Evolutionary conservation across 2,797 vertebrate species (phyloP).

Genomic region (Cirrhinus mrigala): DNA sequence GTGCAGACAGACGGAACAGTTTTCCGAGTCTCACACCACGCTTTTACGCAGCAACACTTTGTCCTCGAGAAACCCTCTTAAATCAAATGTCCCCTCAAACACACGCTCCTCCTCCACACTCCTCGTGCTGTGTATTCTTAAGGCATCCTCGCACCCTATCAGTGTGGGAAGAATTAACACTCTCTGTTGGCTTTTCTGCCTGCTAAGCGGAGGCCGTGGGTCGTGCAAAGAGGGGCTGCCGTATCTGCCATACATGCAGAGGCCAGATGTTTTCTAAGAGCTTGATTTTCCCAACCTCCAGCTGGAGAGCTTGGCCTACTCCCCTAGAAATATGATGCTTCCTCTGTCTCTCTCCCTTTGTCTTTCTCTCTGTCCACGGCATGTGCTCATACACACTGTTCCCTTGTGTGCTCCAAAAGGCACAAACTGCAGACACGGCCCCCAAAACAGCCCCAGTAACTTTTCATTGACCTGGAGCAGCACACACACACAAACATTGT

Average conservation of each 20-base stretch:
- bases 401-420: conserved; percentile 16
- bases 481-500: not conserved
- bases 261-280: conserved; percentile 66
- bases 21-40: conserved; percentile 22
- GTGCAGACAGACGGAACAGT: not conserved
- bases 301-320: conserved; percentile 24
- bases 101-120: conserved; percentile 40
- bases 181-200: conserved; percentile 59
- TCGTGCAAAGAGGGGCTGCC: conserved; percentile 23
- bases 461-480: conserved; percentile 45
- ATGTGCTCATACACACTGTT: conserved; percentile 15
- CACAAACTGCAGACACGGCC: conserved; percentile 15
- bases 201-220: conserved; percentile 59
- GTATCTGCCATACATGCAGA: conserved; percentile 57
- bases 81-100: conserved; percentile 21
- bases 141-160: conserved; percentile 58
- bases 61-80: conserved; percentile 8
- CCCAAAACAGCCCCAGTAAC: conserved; percentile 31
- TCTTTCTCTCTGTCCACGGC: conserved; percentile 13
- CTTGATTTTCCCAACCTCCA: conserved; percentile 53
- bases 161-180: conserved; percentile 54
- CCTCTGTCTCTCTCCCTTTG: conserved; percentile 31
- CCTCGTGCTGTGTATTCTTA: conserved; percentile 22
- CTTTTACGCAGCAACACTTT: conserved; percentile 12
- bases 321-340: conserved; percentile 16